phyloP scores from a whole-genome alignment of 2,797 vertebrate species.

The Pyrocephalus nanus region DNA sequence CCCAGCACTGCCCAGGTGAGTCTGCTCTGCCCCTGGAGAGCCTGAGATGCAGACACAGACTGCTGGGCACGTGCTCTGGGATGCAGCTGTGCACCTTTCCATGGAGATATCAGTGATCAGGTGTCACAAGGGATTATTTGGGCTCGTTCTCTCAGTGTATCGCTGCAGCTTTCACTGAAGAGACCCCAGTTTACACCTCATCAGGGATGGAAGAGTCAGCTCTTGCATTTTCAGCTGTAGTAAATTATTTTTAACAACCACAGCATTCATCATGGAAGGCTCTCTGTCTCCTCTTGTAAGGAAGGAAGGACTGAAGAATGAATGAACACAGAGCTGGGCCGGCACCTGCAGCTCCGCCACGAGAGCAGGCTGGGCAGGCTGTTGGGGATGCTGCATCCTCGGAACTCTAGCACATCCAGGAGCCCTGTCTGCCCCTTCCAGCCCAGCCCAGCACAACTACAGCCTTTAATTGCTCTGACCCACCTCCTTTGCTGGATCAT shows the following conservation, averaged over 20 bases:
- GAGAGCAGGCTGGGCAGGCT: background rate
- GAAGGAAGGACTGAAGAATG: constrained; percentile 50
- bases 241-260: constrained; percentile 54
- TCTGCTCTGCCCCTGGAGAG: background rate
- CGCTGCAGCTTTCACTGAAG: background rate
- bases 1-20: background rate
- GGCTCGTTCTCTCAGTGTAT: background rate
- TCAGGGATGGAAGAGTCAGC: background rate
- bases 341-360: background rate
- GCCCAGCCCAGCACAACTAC: background rate
- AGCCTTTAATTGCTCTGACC: background rate
- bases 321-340: constrained; percentile 11
- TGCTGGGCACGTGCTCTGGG: background rate
- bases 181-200: constrained; percentile 20
- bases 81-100: background rate
- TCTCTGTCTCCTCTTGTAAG: constrained; percentile 10
- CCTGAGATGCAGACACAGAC: rapidly evolving
- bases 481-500: background rate
- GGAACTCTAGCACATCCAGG: background rate
- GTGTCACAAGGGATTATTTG: background rate
- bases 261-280: constrained; percentile 40
- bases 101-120: background rate
- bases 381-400: background rate
- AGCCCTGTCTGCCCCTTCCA: background rate
- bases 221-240: constrained; percentile 14